Base-by-base conservation (phyloP, 2,113 vertebrate species). In the Coturnix japonica region DNA sequence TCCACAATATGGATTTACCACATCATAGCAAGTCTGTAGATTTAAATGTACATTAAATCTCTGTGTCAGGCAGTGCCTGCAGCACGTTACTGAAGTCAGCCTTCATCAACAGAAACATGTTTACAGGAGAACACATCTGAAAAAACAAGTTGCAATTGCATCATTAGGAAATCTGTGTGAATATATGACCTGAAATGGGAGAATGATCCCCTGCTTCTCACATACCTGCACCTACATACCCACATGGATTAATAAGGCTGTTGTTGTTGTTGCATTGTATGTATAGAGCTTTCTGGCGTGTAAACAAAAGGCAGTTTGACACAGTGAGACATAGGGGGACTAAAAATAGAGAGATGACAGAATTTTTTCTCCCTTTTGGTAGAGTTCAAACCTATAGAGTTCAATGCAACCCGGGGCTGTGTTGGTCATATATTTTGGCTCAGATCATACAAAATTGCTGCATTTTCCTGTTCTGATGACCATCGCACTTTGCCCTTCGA, bases 1-100 rank as follows among this genome's bases (percentile, higher is more conserved):
- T 92, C 67, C 53, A 47, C 84, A 88, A 69, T 63, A 61, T 31
- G 56, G 81, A 83, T 87, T 86, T 91, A 86, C 89, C 57, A 72
- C 39, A 65, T 83, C 53, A 43, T 9, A 85, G 64, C 69, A 39
- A 56, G 23, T 53, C 47, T 80, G 54, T n/a, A 75, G 57, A 83
- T 73, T 51, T 28, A 31, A 77, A 44, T 41, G 6, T 77, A 53
- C 60, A 64, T 30, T 64, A 80, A 72, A 43, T 14, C n/a, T 30
- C 21, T 53, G 35, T 66, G 81, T 79, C 78, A 71, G 61, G 72
- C 46, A 64, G 67, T 89, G 91, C 79, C 87, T 87, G 92, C 39
- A 57, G 84, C 93, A 15, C 31, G 23, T 67, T 3, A 73, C 47
- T 77, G 39, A 74, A 89, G 78, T 92, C 81, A 77, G 47, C 25